phyloP scores from a whole-genome alignment of 2,888 invertebrate species.

The Orthosia cruda region DNA sequence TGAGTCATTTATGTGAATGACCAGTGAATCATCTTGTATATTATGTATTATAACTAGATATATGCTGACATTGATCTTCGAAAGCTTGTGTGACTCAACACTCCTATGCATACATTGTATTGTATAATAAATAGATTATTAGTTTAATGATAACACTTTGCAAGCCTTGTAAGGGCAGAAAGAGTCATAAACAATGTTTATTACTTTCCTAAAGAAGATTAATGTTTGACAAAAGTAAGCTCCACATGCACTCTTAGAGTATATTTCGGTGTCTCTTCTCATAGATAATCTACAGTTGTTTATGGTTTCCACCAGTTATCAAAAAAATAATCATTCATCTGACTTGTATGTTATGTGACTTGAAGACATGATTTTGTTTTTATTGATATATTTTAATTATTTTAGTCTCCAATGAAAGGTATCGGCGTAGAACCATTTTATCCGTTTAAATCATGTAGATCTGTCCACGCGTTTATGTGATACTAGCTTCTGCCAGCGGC shows the following conservation, averaged over 20 bases:
- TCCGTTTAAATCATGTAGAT: no score
- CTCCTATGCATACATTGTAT: slow-evolving; percentile 39
- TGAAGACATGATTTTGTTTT: no score
- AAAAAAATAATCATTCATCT: no score
- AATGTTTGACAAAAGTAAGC: neutral
- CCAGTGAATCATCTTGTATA: slow-evolving; percentile 65
- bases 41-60: slow-evolving; percentile 68
- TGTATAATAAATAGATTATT: slow-evolving; percentile 32
- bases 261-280: neutral
- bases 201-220: slow-evolving; percentile 15
- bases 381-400: no score
- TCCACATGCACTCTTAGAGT: neutral
- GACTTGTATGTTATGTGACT: no score
- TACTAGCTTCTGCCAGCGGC: no score
- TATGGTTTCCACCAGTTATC: neutral
- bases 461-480: no score
- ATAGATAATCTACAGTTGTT: neutral
- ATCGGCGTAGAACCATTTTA: no score
- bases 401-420: no score
- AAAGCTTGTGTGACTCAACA: slow-evolving; percentile 69
- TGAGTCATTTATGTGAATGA: slow-evolving; percentile 71
- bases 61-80: slow-evolving; percentile 70
- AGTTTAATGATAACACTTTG: neutral
- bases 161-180: slow-evolving; percentile 7
- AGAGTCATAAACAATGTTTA: neutral